Evolutionary conservation across 2,113 vertebrate genomes (phyloP), one percentile per base, ranked within the genome.

Genomic region (Aphelocoma coerulescens): DNA sequence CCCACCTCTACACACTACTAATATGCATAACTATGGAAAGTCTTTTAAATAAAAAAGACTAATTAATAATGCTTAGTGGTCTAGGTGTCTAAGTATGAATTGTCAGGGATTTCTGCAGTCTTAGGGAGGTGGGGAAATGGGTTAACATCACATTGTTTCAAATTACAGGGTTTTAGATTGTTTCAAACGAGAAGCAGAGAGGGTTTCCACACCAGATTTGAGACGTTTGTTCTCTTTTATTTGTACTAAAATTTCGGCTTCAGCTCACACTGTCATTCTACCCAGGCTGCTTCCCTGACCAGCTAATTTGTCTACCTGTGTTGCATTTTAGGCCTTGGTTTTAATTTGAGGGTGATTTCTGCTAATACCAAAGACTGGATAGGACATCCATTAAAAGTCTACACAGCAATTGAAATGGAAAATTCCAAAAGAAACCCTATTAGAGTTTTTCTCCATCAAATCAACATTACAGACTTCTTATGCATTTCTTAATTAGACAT

Each of bases 401-500:
- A 84, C 78, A 63, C 74, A 94, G 85, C 85, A 90, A 93, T 54
- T 96, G 95, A 88, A 95, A 96, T 91, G 94, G 84, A 96, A 97
- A 97, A 97, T 97, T 96, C 96, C 88, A 94, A 88, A 97, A 89
- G 78, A 96, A 82, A 93, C 83, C 85, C 93, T 95, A 93, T 96
- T 93, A 95, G 91, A 90, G 89, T 85, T 96, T 96, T 97, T 95
- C 95, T 96, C 88, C 88, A 96, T 97, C 92, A 96, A 97, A 97
- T 96, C 96, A 97, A 87, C 94, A 95, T 96, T 97, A 96, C 85
- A 95, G 87, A 97, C 97, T 96, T 97, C 96, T 97, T 97, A 97
- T 97, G 95, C 96, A 96, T 97, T 97, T 97, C 96, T 97, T 97
- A 95, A 96, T 97, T 97, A 97, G 68, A 91, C 80, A 77, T 94